A percentile compares a stretch with the other conserved stretches of the same genome.
Evolutionary conservation across 2,113 vertebrate genomes (phyloP).

Genomic region (Fulmarus glacialis): DNA sequence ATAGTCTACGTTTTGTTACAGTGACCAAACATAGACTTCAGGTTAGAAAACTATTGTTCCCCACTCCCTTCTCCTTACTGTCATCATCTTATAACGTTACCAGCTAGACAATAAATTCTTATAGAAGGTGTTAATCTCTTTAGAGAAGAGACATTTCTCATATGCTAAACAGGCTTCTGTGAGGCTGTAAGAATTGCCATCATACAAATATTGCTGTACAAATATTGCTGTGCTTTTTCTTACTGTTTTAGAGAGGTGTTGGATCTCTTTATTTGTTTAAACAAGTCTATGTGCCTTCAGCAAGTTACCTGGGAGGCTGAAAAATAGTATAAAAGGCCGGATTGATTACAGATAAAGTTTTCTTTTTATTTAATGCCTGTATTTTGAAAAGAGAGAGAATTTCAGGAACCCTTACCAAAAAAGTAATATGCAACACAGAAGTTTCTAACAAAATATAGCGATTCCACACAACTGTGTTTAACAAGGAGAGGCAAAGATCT

Average conservation of each 20-base stretch:
- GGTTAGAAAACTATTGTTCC: background rate
- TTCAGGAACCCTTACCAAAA: conserved; percentile 83
- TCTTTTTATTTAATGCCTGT: no score
- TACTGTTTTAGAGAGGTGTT: background rate
- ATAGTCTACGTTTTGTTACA: background rate
- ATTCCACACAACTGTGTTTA: conserved; percentile 87
- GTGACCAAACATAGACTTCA: background rate
- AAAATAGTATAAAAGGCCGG: background rate
- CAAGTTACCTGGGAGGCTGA: background rate
- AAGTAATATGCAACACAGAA: conserved; percentile 87
- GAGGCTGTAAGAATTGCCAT: background rate
- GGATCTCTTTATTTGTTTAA: background rate
- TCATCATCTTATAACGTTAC: background rate
- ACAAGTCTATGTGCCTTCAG: background rate
- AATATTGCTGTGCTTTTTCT: background rate
- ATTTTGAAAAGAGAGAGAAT: no score
- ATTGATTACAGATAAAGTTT: background rate
- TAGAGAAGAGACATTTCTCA: background rate
- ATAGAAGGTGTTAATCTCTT: background rate
- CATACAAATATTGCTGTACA: background rate
- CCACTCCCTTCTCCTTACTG: background rate
- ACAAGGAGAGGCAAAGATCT: conserved; percentile 83
- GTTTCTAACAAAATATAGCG: conserved; percentile 88
- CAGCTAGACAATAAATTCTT: background rate
- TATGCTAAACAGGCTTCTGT: background rate